A percentile compares a stretch with the other conserved stretches of the same genome.
These are phyloP conservation scores for Candidula unifasciata DNA, from an alignment of 2,888 invertebrate species.

Conservation along the genomic window DNA sequence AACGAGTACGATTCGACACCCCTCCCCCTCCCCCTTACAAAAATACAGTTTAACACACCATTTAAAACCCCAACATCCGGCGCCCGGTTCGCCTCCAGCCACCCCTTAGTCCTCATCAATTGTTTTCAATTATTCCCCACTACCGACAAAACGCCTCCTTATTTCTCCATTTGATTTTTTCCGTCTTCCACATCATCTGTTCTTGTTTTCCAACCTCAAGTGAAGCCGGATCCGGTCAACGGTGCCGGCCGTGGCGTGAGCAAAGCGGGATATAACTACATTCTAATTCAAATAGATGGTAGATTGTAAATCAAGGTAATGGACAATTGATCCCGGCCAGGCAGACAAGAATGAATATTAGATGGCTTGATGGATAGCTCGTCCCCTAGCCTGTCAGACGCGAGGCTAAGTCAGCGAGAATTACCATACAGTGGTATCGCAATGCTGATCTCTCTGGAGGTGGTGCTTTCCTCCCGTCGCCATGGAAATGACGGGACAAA, in stretches of 20 bases:
- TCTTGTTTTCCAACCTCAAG: constrained; percentile 10
- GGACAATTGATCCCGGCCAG: constrained; percentile 49
- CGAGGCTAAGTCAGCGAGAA: constrained; percentile 45
- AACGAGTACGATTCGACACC: too few species aligned
- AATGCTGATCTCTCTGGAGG: constrained; percentile 41
- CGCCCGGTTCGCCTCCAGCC: background rate
- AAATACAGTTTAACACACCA: background rate
- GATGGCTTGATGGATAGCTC: constrained; percentile 52
- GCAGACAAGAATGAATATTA: constrained; percentile 53
- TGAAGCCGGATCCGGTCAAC: constrained; percentile 18
- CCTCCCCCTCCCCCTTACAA: too few species aligned
- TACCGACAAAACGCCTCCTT: background rate
- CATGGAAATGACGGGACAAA: constrained; percentile 51
- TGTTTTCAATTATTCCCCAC: constrained; percentile 9
- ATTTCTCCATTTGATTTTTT: background rate
- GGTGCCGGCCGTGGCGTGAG: constrained; percentile 27
- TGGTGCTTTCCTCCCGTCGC: constrained; percentile 46
- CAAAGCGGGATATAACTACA: constrained; percentile 49
- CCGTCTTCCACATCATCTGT: background rate
- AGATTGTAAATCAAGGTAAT: constrained; percentile 53
- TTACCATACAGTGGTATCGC: constrained; percentile 47
- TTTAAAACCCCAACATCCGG: background rate
- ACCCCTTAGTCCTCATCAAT: background rate
- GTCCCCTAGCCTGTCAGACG: constrained; percentile 45
- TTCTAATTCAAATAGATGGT: constrained; percentile 53